Evolutionary conservation across 2,797 vertebrate genomes (phyloP).

Genomic region (Manis pentadactyla): DNA sequence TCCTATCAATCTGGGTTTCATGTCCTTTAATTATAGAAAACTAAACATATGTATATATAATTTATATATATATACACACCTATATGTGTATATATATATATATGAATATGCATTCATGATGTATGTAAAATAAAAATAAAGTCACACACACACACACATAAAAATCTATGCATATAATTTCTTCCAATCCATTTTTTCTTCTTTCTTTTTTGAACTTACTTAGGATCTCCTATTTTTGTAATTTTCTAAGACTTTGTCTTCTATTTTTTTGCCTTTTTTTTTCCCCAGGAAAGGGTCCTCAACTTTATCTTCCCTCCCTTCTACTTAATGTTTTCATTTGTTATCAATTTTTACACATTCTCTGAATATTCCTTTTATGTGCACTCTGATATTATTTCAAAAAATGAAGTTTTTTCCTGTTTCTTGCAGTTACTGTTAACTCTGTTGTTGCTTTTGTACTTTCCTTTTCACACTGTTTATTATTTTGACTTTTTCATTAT

Average conservation of each 20-base stretch:
- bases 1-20: background rate
- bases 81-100: background rate
- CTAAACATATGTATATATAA: background rate
- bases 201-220: background rate
- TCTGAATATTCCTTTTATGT: background rate
- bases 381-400: background rate
- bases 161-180: background rate
- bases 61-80: background rate
- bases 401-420: background rate
- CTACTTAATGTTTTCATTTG: background rate
- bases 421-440: background rate
- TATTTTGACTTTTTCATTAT: background rate
- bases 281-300: background rate
- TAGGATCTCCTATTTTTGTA: background rate
- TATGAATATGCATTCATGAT: background rate
- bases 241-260: background rate
- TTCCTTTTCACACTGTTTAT: background rate
- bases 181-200: background rate
- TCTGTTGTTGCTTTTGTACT: background rate
- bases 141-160: background rate
- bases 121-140: background rate
- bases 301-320: background rate
- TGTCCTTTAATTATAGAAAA: background rate
- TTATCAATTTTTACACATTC: background rate
- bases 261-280: background rate